Percentiles rank a stretch among this genome's conserved stretches.
These are phyloP conservation scores for Rafetus swinhoei DNA, from an alignment of 2,113 vertebrate genomes.

Conservation along the genomic window DNA sequence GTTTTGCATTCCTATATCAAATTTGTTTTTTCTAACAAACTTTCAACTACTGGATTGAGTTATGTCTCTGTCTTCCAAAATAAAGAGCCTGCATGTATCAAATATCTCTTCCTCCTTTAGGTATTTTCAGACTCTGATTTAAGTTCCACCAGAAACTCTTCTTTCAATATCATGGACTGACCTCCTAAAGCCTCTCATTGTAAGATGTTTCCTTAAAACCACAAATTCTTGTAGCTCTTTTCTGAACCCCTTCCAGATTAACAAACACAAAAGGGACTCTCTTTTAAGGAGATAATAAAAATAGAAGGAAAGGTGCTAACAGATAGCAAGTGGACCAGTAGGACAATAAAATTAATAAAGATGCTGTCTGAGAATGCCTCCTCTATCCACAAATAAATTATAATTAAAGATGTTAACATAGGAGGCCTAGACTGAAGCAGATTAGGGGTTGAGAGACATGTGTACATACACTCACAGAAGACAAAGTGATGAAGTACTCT, in stretches of 20 bases:
- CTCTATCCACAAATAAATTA: not conserved
- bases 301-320: not conserved
- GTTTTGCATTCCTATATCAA: not conserved
- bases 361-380: not conserved
- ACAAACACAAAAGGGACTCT: not conserved
- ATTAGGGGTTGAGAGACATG: too few relatives aligned
- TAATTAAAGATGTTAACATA: not conserved
- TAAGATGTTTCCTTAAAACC: not conserved
- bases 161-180: not conserved
- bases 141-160: not conserved
- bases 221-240: not conserved
- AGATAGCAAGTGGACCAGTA: not conserved
- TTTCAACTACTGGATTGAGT: not conserved
- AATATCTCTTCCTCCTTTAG: not conserved
- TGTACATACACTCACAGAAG: not conserved
- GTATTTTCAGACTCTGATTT: not conserved
- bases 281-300: not conserved
- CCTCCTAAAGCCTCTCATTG: not conserved
- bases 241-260: not conserved
- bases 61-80: not conserved
- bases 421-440: not conserved
- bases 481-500: not conserved
- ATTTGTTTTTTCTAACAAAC: not conserved
- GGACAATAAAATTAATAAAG: not conserved
- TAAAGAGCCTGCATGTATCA: not conserved